Evolutionary conservation across 1,140 invertebrate genomes (phyloP), one percentile per base, ranked within the genome.

Genomic region (Bombus pyrosoma): DNA sequence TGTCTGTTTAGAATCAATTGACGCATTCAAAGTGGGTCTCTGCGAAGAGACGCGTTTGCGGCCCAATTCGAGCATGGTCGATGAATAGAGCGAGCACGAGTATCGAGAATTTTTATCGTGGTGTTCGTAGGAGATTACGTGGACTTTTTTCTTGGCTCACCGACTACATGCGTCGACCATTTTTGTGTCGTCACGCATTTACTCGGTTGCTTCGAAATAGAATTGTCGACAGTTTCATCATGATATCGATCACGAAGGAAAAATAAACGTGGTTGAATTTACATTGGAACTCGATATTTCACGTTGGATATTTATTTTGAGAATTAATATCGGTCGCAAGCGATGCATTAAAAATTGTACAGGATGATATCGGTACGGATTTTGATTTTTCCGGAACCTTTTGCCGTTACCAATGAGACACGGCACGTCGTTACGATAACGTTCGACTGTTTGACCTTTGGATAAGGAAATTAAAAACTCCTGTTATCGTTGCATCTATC

Each of bases 401-500:
- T 76, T 80, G 75, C 57, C 39, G 10, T n/a, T 37, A 34, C 25
- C 43, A 37, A 18, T 75, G 62, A 57, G 39, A 57, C 41, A 37
- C 57, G 74, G 71, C 87, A 77, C 90, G 91, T 92, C 90, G 89
- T 77, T 62, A 81, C 87, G 93, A 93, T 93, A 93, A 93, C 91
- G 86, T 64, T 89, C 86, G 83, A 77, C 89, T 91, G 91, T 92
- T 93, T 92, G 92, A 90, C 89, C 91, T 91, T 86, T 88, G 82
- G 89, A 91, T 93, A 92, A 91, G 88, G 86, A 92, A 91, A 89
- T 76, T 86, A 88, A 93, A 34, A 66, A 66, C 91, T 89, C 32
- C 77, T 85, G 72, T 91, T 93, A 93, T 93, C 92, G 73, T 74
- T n/a, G 66, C 87, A 68, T 89, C 64, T 91, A 93, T 92, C 87